Evolutionary conservation across 2,797 vertebrate species (phyloP), one percentile per base, ranked within the genome.

Genomic region (Fundulus diaphanus): DNA sequence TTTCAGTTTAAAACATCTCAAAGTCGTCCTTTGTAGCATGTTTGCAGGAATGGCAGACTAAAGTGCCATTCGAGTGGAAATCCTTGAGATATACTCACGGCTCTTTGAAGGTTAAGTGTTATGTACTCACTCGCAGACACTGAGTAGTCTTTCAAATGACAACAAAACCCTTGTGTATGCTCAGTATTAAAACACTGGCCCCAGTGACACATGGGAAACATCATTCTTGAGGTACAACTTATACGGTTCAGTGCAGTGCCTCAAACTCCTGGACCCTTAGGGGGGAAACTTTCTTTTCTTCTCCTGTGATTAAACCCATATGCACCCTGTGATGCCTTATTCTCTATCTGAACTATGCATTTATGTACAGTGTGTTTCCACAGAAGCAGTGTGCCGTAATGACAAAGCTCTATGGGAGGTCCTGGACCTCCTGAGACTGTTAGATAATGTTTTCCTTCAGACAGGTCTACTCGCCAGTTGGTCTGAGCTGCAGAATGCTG

Each of bases 271-370:
- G 15, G 51, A 81, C 70, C 63, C 77, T 31, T n/a, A 16, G 71
- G 78, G 67, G 61, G 69, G 48, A 84, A 78, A 71, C 73, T 40
- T 57, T 72, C 37, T 72, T 68, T 56, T 44, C 66, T 65, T 46
- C 61, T 56, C 13, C 27, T 29, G 13, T 79, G 77, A 91, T 90
- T 68, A 86, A 78, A 87, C 48, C 85, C 89, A 91, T 44, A 82
- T 89, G 89, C 59, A 74, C 75, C 69, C 70, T 52, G 20, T 73
- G 74, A 79, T 83, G 80, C 75, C 66, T 66, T 75, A 72, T 78
- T 76, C 73, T 16, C 77, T 51, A 37, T 72, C 52, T 72, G 51
- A 72, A 67, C 27, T 65, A 44, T 79, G 42, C 71, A n/a, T 72
- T 61, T 75, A 75, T 13, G 63, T 80, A 81, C 71, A 85, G 76